Evolutionary conservation across 2,113 vertebrate species (phyloP).

Genomic region (Cyprinodon brontotheroides): DNA sequence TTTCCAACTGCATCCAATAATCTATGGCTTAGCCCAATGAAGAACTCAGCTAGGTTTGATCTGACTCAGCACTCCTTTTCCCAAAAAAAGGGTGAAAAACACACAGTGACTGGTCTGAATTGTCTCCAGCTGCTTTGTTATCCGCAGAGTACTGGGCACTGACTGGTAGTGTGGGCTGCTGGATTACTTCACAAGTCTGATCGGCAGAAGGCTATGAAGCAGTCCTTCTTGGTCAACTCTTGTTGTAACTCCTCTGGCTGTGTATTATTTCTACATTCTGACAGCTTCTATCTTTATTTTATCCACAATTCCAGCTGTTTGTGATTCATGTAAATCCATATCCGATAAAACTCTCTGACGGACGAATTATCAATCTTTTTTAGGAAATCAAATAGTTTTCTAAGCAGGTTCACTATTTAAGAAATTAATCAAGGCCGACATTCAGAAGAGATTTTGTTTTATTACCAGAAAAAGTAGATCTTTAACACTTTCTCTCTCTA

Average conservation of each 20-base stretch:
- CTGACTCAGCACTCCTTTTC: conserved; percentile 39
- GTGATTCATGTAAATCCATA: not conserved
- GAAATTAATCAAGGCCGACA: no score
- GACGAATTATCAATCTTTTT: no score
- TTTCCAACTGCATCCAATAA: conserved; percentile 44
- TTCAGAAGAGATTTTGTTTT: no score
- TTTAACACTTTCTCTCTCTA: no score
- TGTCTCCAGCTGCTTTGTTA: conserved; percentile 20
- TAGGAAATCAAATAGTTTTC: no score
- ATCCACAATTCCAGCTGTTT: not conserved
- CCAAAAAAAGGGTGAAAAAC: conserved; percentile 33
- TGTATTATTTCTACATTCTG: not conserved
- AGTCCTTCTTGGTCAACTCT: not conserved
- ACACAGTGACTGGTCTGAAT: conserved; percentile 34
- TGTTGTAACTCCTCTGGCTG: not conserved
- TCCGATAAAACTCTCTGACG: not conserved
- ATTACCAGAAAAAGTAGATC: no score
- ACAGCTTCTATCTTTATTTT: not conserved
- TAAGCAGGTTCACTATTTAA: no score
- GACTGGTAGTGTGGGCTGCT: conserved; percentile 27
- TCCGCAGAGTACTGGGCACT: conserved; percentile 35
- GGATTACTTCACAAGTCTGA: not conserved
- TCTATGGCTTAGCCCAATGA: conserved; percentile 50
- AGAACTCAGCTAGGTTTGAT: conserved; percentile 62
- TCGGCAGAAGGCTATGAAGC: not conserved